Evolutionary conservation across 2,797 vertebrate species (phyloP).

Genomic region (Melanotaenia maccullochi): DNA sequence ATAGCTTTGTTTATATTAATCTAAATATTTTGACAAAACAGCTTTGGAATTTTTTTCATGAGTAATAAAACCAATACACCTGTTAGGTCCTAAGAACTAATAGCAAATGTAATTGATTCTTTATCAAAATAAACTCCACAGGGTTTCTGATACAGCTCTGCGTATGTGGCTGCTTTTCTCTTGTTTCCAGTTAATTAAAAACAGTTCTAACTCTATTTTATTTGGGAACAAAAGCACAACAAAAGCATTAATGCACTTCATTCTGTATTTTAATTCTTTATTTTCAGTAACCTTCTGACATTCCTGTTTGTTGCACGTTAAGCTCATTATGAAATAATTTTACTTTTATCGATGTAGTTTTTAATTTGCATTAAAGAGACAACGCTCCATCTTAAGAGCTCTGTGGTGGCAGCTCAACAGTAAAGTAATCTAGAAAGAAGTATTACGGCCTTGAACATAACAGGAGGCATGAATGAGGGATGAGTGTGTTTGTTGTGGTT

Average conservation of each 20-base stretch:
- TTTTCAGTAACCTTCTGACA: constrained; percentile 10
- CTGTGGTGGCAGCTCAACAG: constrained; percentile 20
- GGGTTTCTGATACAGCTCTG: neutral
- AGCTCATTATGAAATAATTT: constrained; percentile 24
- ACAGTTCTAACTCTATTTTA: neutral
- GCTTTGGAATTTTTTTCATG: neutral
- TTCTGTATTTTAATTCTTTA: constrained; percentile 3
- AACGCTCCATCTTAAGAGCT: constrained; percentile 15
- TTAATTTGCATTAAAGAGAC: constrained; percentile 16
- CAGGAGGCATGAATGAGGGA: constrained; percentile 58
- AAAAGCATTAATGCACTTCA: neutral
- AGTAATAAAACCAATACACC: neutral
- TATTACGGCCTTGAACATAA: constrained; percentile 51
- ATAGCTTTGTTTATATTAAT: neutral
- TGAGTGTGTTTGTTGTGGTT: constrained; percentile 62
- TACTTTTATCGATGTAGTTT: constrained; percentile 15
- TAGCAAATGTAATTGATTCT: neutral
- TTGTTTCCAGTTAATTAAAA: constrained; percentile 1
- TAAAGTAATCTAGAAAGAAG: constrained; percentile 55
- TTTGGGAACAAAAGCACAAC: neutral
- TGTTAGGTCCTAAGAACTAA: neutral
- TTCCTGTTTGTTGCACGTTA: constrained; percentile 11
- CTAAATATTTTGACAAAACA: neutral
- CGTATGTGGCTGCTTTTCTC: neutral
- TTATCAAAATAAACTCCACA: neutral